Evolutionary conservation across 92 coral and sea anemone genomes (phyloP), one percentile per base, ranked within the genome.

Genomic region (Siderastrea siderea): DNA sequence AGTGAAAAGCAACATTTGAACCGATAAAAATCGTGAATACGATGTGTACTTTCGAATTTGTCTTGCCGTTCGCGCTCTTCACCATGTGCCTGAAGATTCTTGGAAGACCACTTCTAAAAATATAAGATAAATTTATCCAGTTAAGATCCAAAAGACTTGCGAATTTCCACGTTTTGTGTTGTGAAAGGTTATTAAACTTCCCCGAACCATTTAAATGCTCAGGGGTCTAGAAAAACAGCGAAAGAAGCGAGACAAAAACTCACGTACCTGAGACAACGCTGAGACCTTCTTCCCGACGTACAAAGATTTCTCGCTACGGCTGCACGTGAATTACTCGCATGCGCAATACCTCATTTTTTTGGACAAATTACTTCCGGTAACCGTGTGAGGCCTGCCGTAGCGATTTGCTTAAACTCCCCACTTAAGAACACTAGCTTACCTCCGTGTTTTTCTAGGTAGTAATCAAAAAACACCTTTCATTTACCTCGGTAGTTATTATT

Each of bases 271-370:
- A 74, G 80, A 71, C 80, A 72, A 83, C 87, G 81, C 60, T 80
- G 73, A 73, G 38, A 59, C 77, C 69, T 71, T 84, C 80, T 59
- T 58, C 46, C 78, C 68, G 63, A 49, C 77, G 68, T 82, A 82
- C 64, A 69, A 84, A 81, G 88, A 72, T 84, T 84, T 49, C 71
- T 2, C 72, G 88, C 88, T 57, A 84, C 81, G 81, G 88, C 55
- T 43, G 50, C 58, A 53, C 46, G 80, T 47, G 54, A 57, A 71
- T 58, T 45, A 71, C 58, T 69, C 71, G 60, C 81, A 84, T 59
- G 88, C 81, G 73, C 71, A 74, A 43, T 84, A 43, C 50, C 63
- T n/a, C 52, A 26, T 26, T 26, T 26, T 26, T 26, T 26, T 26
- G 38, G 38, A 26, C 38, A 26, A 26, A 26, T 26, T 26, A 26